These are phyloP conservation scores for Bombycilla garrulus DNA, from an alignment of 2,113 vertebrate species.

Conservation along the genomic window DNA sequence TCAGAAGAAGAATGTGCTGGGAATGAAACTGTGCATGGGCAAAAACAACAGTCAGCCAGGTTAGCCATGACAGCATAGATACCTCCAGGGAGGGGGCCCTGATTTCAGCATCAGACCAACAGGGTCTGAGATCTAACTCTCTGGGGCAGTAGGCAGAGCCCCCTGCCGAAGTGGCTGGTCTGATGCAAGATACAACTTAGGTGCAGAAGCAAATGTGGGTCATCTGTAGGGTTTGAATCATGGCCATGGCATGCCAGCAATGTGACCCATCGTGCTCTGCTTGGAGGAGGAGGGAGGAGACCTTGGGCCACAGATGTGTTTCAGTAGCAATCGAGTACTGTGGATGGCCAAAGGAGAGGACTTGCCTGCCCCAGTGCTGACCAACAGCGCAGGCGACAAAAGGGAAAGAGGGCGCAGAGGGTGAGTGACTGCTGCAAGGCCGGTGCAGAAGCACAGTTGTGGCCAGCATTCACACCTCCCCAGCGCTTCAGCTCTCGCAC, in stretches of 20 bases:
- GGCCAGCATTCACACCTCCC: not conserved
- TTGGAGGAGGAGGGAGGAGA: not conserved
- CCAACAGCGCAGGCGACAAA: not conserved
- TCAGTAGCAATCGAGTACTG: not conserved
- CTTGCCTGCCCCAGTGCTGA: not conserved
- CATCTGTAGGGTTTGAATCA: conserved; percentile 24
- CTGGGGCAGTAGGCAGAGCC: not conserved
- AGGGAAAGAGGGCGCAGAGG: not conserved
- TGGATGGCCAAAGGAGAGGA: not conserved
- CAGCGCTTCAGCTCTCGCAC: accelerated
- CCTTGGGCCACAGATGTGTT: not conserved
- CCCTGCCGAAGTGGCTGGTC: not conserved
- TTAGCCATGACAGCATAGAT: not conserved
- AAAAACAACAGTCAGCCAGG: not conserved
- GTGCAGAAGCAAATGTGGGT: conserved; percentile 43
- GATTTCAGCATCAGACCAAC: not conserved
- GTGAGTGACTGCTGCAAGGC: not conserved
- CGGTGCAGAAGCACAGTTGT: not conserved
- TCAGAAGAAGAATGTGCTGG: conserved; percentile 61
- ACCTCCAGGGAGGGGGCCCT: not conserved
- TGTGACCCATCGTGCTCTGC: not conserved
- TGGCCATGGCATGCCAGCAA: conserved; percentile 38
- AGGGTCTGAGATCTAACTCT: not conserved
- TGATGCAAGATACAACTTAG: not conserved
- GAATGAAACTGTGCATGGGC: conserved; percentile 34